Evolutionary conservation across 2,888 invertebrate species (phyloP), one percentile per base, ranked within the genome.

Genomic region (Gisinianus flammeolus): DNA sequence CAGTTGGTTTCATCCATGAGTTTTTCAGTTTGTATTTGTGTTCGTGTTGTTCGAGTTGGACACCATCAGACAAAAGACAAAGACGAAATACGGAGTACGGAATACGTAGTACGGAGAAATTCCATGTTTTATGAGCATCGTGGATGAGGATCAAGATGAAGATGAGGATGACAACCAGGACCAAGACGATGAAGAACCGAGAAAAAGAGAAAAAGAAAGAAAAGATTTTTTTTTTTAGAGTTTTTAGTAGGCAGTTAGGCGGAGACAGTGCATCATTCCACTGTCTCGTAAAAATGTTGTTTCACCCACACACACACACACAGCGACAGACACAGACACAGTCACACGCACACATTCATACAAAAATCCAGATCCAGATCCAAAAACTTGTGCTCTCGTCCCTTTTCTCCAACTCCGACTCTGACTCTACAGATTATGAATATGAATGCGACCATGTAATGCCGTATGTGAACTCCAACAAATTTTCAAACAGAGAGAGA

Each of bases 271-370:
- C 77, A 79, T 79, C 79, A 79, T 79, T 73, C 68, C 54, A 77
- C 58, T 79, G 77, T 79, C 77, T 77, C 79, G 64, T 79, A 79
- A 79, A 79, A 76, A 76, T 76, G 76, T 79, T 76, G 64, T 56
- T 62, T 52, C 56, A 64, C 35, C 75, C 78, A 67, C 58, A 33
- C 56, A 71, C 58, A 10, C 22, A 30, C 56, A n/a, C 8, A 68
- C 44, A 58, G 12, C n/a, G 10, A 12, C 19, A 58, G 10, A n/a
- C n/a, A 12, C 19, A 58, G 6, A 22, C 22, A 22, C 19, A 58
- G 6, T 6, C 58, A 58, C 19, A 58, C 19, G 26, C 10, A 64
- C 30, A 28, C 19, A 26, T 24, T 5, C 26, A 64, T 28, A 64
- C 64, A 24, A 44, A 44, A 56, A 3, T n/a, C 56, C 56, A 56